Conservation (phyloP, 1,140 invertebrate genomes). For the Trachelipus rathkii region DNA sequence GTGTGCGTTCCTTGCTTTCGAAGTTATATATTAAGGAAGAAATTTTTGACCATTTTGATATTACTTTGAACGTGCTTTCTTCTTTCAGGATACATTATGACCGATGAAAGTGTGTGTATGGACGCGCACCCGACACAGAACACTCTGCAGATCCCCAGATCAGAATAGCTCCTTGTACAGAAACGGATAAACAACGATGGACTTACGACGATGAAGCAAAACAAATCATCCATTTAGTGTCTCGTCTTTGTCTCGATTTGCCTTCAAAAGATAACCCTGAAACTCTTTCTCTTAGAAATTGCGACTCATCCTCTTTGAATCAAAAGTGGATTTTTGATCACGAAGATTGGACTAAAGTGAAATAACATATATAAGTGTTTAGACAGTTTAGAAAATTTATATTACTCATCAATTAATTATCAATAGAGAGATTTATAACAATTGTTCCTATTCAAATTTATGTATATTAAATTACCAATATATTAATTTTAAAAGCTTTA, state of each 20-base stretch:
- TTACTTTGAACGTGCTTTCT: constrained; percentile 49
- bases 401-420: no score
- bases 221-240: constrained; percentile 36
- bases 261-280: constrained; percentile 48
- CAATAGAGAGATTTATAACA: no score
- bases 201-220: constrained; percentile 51
- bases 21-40: no score
- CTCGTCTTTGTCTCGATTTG: constrained; percentile 55
- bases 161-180: constrained; percentile 64
- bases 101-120: constrained; percentile 68
- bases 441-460: background rate
- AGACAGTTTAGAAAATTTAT: no score
- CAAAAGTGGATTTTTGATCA: constrained; percentile 58
- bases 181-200: constrained; percentile 62
- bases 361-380: no score
- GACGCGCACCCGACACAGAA: constrained; percentile 61
- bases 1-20: no score
- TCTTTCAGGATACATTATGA: constrained; percentile 59
- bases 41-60: no score
- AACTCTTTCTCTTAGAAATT: constrained; percentile 54
- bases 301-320: constrained; percentile 50
- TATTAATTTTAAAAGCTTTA: no score
- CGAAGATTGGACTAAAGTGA: constrained; percentile 49
- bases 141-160: constrained; percentile 55
- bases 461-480: background rate